Base-by-base conservation (phyloP, 2,888 invertebrate species). In the Phyllotreta cruciferae region DNA sequence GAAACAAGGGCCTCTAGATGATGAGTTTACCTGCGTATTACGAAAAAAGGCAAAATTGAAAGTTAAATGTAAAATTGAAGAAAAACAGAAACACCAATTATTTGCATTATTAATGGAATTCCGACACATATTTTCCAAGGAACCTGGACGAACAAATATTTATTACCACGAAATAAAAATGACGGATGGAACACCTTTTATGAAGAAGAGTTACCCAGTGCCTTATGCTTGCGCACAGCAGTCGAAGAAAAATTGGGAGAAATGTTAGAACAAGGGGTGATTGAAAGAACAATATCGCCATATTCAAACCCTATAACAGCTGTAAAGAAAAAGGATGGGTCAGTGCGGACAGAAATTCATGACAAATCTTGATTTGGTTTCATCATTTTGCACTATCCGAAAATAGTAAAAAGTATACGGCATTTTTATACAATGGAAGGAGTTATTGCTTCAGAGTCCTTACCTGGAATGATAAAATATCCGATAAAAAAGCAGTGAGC, bases 381-480 rank as follows among this genome's bases (percentile, higher is more conserved):
- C 64, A 34, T 69, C 71, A 0, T 74, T 72, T 53, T 73, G 73
- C 63, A 6, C 10, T 72, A 0, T 54, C 62, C 6, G 34, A 56
- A 39, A 58, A 66, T 2, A 63, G 66, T 7, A 44, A 66, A 6
- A 60, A 66, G 13, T 72, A 64, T 36, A 73, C 72, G 0, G 71
- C 68, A 0, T 71, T 74, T 55, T 35, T 70, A 37, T 60, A 64
- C 6, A 62, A 67, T 6, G 64, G 60, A 11, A 10, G 56, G 6
- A 45, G 38, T 67, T 73, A 63, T 66, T 70, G 54, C 57, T 74
- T 66, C 53, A 50, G 13, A 8, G 61, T 72, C 0, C 41, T 69
- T n/a, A n/a, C n/a, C n/a, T n/a, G n/a, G n/a, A n/a, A n/a, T n/a
- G n/a, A n/a, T n/a, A n/a, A n/a, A n/a, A n/a, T n/a, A n/a, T n/a